Evolutionary conservation across 2,113 vertebrate species (phyloP).

Genomic region (Pelobates fuscus): DNA sequence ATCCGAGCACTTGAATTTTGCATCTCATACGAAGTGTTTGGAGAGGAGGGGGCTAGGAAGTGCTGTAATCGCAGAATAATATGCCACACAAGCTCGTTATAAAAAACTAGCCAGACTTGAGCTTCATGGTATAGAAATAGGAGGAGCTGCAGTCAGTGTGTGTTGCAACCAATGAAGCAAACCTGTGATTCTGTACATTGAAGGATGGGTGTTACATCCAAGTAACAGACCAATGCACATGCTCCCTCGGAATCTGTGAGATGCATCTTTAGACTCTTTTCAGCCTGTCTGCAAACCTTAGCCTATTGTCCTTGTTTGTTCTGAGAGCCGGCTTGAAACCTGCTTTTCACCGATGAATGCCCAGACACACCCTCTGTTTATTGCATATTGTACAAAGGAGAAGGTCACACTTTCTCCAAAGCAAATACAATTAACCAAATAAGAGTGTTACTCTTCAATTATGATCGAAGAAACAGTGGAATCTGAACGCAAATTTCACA

Average conservation of each 20-base stretch:
- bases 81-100: conserved; percentile 38
- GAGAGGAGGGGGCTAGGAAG: conserved; percentile 33
- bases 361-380: neutral
- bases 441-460: neutral
- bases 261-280: neutral
- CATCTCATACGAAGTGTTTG: conserved; percentile 33
- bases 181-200: conserved; percentile 11
- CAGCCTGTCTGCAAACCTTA: neutral
- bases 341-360: neutral
- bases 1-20: conserved; percentile 39
- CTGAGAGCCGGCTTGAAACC: neutral
- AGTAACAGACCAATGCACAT: conserved; percentile 5
- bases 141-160: conserved; percentile 35
- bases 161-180: conserved; percentile 18
- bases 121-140: conserved; percentile 38
- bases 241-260: neutral
- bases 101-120: conserved; percentile 29
- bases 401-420: neutral
- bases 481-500: neutral
- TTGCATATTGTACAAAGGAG: neutral
- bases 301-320: neutral
- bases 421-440: neutral
- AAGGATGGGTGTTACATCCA: conserved; percentile 31
- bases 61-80: conserved; percentile 40
- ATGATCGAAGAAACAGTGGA: neutral